These are phyloP conservation scores for Lampropteryx suffumata DNA, from an alignment of 2,888 invertebrate species.

Conservation along the genomic window DNA sequence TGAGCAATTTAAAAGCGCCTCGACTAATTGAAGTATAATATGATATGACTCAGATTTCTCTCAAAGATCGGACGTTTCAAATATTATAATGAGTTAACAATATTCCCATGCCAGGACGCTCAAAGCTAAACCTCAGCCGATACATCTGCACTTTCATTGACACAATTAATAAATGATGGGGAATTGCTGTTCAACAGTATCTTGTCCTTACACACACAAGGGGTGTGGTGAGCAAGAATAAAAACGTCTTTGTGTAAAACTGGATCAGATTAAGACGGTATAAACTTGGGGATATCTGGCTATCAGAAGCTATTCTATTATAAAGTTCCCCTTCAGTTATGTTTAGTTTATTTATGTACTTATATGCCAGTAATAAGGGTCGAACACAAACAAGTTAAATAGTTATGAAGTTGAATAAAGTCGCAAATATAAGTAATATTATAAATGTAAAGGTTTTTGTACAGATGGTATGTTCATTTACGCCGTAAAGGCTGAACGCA, in stretches of 20 bases:
- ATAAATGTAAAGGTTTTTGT: too few relatives aligned
- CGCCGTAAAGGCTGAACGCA: too few relatives aligned
- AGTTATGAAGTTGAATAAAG: slow-evolving; percentile 28
- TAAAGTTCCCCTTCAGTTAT: slow-evolving; percentile 25
- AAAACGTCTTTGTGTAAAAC: slow-evolving; percentile 53
- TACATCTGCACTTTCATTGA: slow-evolving; percentile 58
- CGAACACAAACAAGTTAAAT: slow-evolving; percentile 44
- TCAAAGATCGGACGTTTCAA: slow-evolving; percentile 10
- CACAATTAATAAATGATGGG: slow-evolving; percentile 60
- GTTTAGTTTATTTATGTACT: slow-evolving; percentile 16
- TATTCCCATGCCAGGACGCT: slow-evolving; percentile 42
- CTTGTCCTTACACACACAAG: slow-evolving; percentile 42
- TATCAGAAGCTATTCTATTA: slow-evolving; percentile 33
- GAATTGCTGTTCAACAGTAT: slow-evolving; percentile 50
- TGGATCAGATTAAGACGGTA: slow-evolving; percentile 63
- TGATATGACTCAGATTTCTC: slow-evolving; percentile 20
- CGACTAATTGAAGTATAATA: slow-evolving; percentile 15
- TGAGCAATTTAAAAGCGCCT: slow-evolving; percentile 11
- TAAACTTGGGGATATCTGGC: slow-evolving; percentile 54
- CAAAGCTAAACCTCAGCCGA: slow-evolving; percentile 44
- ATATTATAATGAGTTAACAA: slow-evolving; percentile 24
- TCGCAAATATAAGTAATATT: too few relatives aligned
- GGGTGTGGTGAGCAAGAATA: slow-evolving; percentile 68
- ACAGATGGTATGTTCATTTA: too few relatives aligned
- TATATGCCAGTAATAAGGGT: slow-evolving; percentile 25